Evolutionary conservation across 2,888 invertebrate species (phyloP).

Genomic region (Oxycera nigricornis): DNA sequence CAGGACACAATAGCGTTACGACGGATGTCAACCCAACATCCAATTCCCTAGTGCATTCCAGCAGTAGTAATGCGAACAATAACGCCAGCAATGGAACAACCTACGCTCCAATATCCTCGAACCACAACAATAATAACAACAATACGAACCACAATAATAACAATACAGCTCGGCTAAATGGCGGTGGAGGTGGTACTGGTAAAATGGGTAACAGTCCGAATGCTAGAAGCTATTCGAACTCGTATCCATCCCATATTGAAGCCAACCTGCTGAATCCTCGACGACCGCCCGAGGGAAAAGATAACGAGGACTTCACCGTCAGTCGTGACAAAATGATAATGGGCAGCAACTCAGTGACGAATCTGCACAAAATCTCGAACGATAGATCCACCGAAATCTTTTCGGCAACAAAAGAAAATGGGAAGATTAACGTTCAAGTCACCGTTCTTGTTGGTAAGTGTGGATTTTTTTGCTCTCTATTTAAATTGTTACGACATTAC

Average conservation of each 20-base stretch:
- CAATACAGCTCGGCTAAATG: conserved; percentile 49
- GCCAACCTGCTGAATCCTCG: conserved; percentile 45
- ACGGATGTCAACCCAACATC: conserved; percentile 43
- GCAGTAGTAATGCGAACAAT: conserved; percentile 39
- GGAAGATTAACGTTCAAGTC: conserved; percentile 88
- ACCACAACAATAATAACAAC: conserved; percentile 41
- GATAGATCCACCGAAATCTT: conserved; percentile 57
- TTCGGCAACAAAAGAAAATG: conserved; percentile 71
- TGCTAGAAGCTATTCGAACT: conserved; percentile 36
- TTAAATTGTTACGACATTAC: too few species aligned
- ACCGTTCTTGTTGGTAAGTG: conserved; percentile 77
- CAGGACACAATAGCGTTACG: not conserved
- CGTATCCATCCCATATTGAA: conserved; percentile 38
- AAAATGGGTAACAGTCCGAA: conserved; percentile 29
- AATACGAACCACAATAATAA: conserved; percentile 44
- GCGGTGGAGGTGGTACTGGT: conserved; percentile 46
- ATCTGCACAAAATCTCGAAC: conserved; percentile 42
- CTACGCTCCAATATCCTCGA: conserved; percentile 17
- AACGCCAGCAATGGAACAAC: conserved; percentile 40
- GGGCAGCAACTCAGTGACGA: conserved; percentile 38
- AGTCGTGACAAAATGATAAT: conserved; percentile 62
- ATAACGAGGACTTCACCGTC: conserved; percentile 73
- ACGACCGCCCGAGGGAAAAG: conserved; percentile 80
- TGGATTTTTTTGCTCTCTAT: not conserved
- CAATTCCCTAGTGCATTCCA: conserved; percentile 41